Evolutionary conservation across 2,888 invertebrate genomes (phyloP).

Genomic region (Sarcophaga carnaria): DNA sequence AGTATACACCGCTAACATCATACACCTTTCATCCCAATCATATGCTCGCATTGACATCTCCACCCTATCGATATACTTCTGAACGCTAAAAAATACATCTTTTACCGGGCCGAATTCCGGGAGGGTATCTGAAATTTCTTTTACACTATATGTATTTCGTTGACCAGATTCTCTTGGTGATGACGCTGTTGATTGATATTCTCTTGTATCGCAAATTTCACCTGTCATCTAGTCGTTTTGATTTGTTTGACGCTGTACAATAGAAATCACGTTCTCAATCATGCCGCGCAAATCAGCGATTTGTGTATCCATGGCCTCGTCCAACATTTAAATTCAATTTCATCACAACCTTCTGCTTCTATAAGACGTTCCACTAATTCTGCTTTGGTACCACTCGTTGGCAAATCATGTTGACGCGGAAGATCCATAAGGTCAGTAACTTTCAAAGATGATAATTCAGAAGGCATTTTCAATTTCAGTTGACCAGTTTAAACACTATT

Average conservation of each 20-base stretch:
- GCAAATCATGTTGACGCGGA: conserved; percentile 14
- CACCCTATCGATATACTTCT: conserved; percentile 53
- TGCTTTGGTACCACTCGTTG: conserved; percentile 36
- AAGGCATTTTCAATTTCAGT: too few species aligned
- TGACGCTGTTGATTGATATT: neutral
- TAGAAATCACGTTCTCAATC: conserved; percentile 4
- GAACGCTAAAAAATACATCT: conserved; percentile 8
- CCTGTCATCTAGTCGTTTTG: neutral
- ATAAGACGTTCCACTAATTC: conserved; percentile 31
- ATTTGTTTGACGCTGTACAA: conserved; percentile 1
- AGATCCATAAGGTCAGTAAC: neutral
- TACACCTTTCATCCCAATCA: conserved; percentile 45
- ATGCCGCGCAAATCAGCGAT: conserved; percentile 35
- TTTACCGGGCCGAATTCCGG: too few species aligned
- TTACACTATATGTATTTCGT: too few species aligned
- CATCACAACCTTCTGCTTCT: conserved; percentile 22
- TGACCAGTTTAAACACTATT: too few species aligned
- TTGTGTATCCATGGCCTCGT: neutral
- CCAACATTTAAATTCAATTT: conserved; percentile 17
- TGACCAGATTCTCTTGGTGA: neutral
- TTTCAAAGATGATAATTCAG: neutral
- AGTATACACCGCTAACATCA: conserved; percentile 45
- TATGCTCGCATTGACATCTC: conserved; percentile 40
- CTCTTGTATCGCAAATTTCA: neutral
- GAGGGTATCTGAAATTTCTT: too few species aligned